Percentiles rank a stretch among this genome's conserved stretches.
These are phyloP conservation scores for Homarus gammarus DNA, from an alignment of 2,888 invertebrate species.

Conservation along the genomic window DNA sequence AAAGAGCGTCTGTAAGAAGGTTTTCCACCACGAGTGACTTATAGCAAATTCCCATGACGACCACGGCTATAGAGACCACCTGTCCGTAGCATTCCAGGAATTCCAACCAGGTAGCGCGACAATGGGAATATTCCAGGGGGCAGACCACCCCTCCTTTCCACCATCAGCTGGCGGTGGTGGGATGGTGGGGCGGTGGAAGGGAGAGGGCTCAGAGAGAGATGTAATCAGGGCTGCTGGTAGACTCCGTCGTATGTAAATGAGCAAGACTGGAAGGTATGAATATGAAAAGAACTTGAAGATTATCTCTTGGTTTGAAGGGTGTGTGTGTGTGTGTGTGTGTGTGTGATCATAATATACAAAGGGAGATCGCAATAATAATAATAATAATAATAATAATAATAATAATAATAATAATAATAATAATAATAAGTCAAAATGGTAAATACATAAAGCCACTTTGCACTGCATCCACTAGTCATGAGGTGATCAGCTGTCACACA, in stretches of 20 bases:
- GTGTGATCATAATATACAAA: too few relatives aligned
- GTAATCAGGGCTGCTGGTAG: neutral
- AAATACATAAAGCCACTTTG: too few relatives aligned
- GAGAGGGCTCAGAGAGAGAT: too few relatives aligned
- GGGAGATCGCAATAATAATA: too few relatives aligned
- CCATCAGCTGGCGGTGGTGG: neutral
- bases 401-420: too few relatives aligned
- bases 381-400: too few relatives aligned
- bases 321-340: neutral
- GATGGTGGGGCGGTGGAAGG: neutral
- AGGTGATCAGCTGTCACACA: too few relatives aligned
- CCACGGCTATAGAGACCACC: neutral
- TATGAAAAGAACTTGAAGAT: neutral
- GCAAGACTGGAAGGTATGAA: neutral
- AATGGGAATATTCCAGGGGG: conserved; percentile 26
- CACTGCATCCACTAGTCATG: too few relatives aligned
- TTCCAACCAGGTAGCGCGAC: conserved; percentile 8
- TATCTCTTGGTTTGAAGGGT: neutral
- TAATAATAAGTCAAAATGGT: too few relatives aligned
- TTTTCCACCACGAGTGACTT: too few relatives aligned
- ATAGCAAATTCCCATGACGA: conserved; percentile 8
- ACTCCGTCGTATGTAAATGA: neutral
- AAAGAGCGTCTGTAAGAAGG: too few relatives aligned
- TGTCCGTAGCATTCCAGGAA: conserved; percentile 19
- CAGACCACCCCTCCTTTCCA: neutral